Conservation (phyloP, 2,797 vertebrate genomes). For the Phrynocephalus forsythii region DNA sequence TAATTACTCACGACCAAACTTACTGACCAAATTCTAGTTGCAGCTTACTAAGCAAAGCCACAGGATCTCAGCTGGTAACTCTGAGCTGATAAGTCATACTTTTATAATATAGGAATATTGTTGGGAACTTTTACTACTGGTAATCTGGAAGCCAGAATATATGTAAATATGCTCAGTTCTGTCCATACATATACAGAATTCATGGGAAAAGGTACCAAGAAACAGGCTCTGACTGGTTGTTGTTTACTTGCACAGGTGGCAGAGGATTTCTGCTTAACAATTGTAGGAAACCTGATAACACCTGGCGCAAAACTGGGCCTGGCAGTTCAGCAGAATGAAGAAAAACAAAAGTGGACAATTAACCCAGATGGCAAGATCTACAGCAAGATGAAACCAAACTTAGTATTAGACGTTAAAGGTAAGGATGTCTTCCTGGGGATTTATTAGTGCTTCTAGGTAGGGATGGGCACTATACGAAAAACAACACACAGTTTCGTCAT, state of each 20-base stretch:
- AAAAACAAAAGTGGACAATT: conserved; percentile 90
- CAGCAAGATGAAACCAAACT: conserved; percentile 86
- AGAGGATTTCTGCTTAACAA: conserved; percentile 91
- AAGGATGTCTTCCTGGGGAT: conserved; percentile 69
- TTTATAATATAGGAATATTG: neutral
- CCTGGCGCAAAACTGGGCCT: conserved; percentile 88
- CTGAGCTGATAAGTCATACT: too few species aligned
- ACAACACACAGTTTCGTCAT: too few species aligned
- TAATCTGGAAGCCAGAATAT: neutral
- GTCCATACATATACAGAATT: neutral
- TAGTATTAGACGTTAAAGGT: conserved; percentile 98
- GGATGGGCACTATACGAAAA: too few species aligned
- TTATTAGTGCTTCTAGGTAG: neutral
- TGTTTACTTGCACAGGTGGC: conserved; percentile 80
- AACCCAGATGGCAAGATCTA: conserved; percentile 87
- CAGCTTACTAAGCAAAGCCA: too few species aligned
- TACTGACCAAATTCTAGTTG: too few species aligned
- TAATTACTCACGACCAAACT: too few species aligned
- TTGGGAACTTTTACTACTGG: conserved; percentile 15
- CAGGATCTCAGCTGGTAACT: too few species aligned
- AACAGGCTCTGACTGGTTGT: conserved; percentile 37
- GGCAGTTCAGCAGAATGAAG: conserved; percentile 83
- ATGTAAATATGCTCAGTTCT: neutral
- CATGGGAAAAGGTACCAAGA: neutral
- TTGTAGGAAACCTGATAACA: conserved; percentile 87